A percentile compares a stretch with the other conserved stretches of the same genome.
These are phyloP conservation scores for Menidia beryllina DNA, from an alignment of 2,113 vertebrate species.

Conservation along the genomic window DNA sequence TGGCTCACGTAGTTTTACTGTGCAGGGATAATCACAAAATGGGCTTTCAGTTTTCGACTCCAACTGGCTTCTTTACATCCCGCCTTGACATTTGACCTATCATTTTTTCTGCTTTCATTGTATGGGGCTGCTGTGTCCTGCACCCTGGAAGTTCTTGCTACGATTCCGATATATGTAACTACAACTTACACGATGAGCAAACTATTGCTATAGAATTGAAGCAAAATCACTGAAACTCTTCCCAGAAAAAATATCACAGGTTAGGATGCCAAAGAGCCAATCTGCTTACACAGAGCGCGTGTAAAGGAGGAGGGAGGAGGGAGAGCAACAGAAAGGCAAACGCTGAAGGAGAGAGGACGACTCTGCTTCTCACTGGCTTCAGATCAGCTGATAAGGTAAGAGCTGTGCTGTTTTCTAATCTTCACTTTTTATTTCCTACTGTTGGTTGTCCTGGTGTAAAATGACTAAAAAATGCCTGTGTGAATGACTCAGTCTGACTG, in stretches of 20 bases:
- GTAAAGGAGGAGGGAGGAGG: slow-evolving; percentile 34
- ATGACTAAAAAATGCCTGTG: not conserved
- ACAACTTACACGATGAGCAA: too few relatives aligned
- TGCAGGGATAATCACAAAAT: not conserved
- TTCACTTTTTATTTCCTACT: slow-evolving; percentile 7
- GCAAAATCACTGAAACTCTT: too few relatives aligned
- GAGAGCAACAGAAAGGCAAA: slow-evolving; percentile 63
- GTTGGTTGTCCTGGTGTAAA: not conserved
- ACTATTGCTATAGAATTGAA: too few relatives aligned
- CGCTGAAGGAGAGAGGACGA: slow-evolving; percentile 62
- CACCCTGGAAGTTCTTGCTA: not conserved
- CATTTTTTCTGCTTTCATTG: not conserved
- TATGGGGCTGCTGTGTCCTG: not conserved
- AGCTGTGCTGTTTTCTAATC: slow-evolving; percentile 41
- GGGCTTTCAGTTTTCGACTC: not conserved
- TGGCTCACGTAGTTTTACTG: not conserved
- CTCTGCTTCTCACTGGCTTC: slow-evolving; percentile 64
- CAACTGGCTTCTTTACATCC: not conserved
- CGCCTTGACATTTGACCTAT: too few relatives aligned
- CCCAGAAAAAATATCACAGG: slow-evolving; percentile 25
- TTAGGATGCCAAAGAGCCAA: slow-evolving; percentile 65
- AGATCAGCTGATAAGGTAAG: slow-evolving; percentile 80
- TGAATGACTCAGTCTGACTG: not conserved
- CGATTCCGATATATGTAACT: too few relatives aligned
- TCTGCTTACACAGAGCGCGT: slow-evolving; percentile 56